Conservation (phyloP, 2,113 vertebrate species). For the Paralichthys olivaceus region DNA sequence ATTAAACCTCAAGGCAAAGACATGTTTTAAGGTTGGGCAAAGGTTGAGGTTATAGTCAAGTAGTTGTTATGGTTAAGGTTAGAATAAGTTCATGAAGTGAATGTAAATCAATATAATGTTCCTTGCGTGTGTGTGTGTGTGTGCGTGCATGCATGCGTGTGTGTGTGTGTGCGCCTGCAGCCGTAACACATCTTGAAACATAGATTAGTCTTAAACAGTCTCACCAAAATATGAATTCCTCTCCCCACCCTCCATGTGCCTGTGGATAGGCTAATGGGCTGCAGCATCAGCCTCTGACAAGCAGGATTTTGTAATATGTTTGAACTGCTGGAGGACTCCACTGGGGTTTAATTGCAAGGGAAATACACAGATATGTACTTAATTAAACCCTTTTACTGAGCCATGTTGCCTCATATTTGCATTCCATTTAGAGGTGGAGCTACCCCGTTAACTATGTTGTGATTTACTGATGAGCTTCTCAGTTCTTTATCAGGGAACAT, state of each 20-base stretch:
- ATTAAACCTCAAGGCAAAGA: too few species aligned
- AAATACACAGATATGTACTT: slow-evolving; percentile 71
- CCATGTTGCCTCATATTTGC: slow-evolving; percentile 59
- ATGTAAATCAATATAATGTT: not conserved
- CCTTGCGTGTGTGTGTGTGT: not conserved
- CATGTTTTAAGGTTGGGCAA: too few species aligned
- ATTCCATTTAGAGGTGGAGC: slow-evolving; percentile 62
- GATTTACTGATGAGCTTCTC: slow-evolving; percentile 48
- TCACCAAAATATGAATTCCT: slow-evolving; percentile 37
- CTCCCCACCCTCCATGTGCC: slow-evolving; percentile 40
- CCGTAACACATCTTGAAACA: slow-evolving; percentile 23
- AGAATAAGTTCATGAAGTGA: too few species aligned
- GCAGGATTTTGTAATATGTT: slow-evolving; percentile 72
- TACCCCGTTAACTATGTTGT: slow-evolving; percentile 29
- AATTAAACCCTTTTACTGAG: slow-evolving; percentile 66
- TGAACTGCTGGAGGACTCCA: slow-evolving; percentile 74
- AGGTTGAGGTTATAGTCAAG: too few species aligned
- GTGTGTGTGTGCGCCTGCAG: not conserved
- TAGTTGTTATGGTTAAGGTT: too few species aligned
- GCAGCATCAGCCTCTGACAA: slow-evolving; percentile 68
- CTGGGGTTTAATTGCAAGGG: slow-evolving; percentile 75
- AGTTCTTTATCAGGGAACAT: slow-evolving; percentile 23
- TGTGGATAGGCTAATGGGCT: slow-evolving; percentile 74
- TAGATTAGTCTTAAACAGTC: slow-evolving; percentile 15
- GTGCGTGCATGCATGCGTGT: not conserved